A percentile compares a stretch with the other conserved stretches of the same genome.
These are phyloP conservation scores for Crocodylus rhombifer DNA, from an alignment of 2,797 vertebrate species.

Conservation along the genomic window DNA sequence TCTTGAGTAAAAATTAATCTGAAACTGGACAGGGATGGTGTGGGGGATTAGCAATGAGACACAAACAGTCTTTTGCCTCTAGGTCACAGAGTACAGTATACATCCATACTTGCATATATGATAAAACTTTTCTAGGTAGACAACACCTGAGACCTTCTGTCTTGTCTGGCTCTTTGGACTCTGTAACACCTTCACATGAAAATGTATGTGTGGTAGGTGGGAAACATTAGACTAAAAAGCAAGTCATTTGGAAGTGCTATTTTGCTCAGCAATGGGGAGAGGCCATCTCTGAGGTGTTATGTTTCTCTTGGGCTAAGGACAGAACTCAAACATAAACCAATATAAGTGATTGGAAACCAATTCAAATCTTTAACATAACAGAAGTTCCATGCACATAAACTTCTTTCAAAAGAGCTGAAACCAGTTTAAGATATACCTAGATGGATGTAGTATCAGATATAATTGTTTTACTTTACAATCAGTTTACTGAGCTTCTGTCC, in stretches of 20 bases:
- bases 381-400: too few species aligned
- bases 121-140: neutral
- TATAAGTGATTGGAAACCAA: too few species aligned
- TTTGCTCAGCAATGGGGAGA: neutral
- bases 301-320: too few species aligned
- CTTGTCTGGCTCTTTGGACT: neutral
- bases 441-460: too few species aligned
- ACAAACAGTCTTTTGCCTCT: neutral
- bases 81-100: neutral
- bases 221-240: neutral
- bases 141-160: neutral
- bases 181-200: conserved; percentile 25
- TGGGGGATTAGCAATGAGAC: neutral
- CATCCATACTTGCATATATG: neutral
- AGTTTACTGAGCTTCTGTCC: too few species aligned
- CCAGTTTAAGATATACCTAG: too few species aligned
- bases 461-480: too few species aligned
- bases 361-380: too few species aligned
- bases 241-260: neutral
- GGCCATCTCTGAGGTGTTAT: too few species aligned
- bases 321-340: too few species aligned
- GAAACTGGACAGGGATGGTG: neutral
- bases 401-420: too few species aligned
- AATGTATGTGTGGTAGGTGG: neutral
- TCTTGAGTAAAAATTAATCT: neutral